These are phyloP conservation scores for Linepithema humile DNA, from an alignment of 1,140 invertebrate genomes.

Conservation along the genomic window DNA sequence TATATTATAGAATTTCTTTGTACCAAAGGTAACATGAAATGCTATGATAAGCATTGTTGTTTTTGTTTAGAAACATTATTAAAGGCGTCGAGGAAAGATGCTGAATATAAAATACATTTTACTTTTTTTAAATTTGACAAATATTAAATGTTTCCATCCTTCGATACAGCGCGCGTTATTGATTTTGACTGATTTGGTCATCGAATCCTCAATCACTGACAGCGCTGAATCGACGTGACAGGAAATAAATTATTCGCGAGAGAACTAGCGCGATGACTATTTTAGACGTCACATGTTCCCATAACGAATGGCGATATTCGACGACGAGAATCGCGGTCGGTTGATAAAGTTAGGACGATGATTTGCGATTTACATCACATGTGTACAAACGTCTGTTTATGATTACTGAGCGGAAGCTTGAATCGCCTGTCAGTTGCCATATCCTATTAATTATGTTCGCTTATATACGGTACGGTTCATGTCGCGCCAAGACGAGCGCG, in stretches of 20 bases:
- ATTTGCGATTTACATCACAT: slow-evolving; percentile 36
- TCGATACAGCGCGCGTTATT: background rate
- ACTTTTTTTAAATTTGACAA: background rate
- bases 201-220: background rate
- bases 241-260: background rate
- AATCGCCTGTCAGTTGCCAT: slow-evolving; percentile 54
- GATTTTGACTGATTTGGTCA: background rate
- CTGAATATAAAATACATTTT: too few species aligned
- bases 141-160: background rate
- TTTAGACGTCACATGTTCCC: background rate
- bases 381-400: slow-evolving; percentile 45
- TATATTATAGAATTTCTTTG: background rate
- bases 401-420: slow-evolving; percentile 49
- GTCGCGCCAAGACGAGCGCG: background rate
- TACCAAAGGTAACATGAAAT: background rate
- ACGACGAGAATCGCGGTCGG: background rate
- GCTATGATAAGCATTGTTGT: background rate
- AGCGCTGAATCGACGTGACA: background rate
- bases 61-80: too few species aligned
- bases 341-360: slow-evolving; percentile 28
- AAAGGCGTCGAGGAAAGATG: too few species aligned
- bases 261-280: background rate
- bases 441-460: slow-evolving; percentile 60
- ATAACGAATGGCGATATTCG: slow-evolving; percentile 9
- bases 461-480: background rate